These are phyloP conservation scores for Pararge aegeria DNA, from an alignment of 1,140 invertebrate species.

Conservation along the genomic window DNA sequence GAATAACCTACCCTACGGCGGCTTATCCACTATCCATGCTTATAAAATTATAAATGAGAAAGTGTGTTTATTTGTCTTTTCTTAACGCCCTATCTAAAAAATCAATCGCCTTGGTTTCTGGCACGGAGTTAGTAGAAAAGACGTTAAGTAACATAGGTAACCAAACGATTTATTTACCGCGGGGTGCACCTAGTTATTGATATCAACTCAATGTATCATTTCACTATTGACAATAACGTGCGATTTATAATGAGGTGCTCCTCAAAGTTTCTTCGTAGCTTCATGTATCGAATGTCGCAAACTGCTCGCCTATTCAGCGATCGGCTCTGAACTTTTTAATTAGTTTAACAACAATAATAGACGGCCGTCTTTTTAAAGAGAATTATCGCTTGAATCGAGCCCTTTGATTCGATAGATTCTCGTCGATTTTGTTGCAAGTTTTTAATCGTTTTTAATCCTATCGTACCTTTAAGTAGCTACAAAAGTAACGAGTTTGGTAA, in stretches of 20 bases:
- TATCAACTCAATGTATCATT: too few species aligned
- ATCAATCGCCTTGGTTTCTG: too few species aligned
- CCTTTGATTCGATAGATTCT: slow-evolving; percentile 4
- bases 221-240: too few species aligned
- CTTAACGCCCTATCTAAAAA: too few species aligned
- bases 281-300: slow-evolving; percentile 34
- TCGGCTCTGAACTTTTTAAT: slow-evolving; percentile 63
- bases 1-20: too few species aligned
- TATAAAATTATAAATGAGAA: too few species aligned
- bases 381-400: slow-evolving; percentile 29
- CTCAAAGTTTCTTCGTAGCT: slow-evolving; percentile 28
- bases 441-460: not conserved
- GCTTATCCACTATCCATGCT: too few species aligned
- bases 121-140: too few species aligned
- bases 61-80: too few species aligned
- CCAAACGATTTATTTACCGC: too few species aligned
- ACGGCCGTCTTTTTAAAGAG: slow-evolving; percentile 49
- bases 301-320: slow-evolving; percentile 42
- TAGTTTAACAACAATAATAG: slow-evolving; percentile 64
- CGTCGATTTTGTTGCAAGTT: not conserved
- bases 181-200: too few species aligned
- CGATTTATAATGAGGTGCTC: slow-evolving; percentile 12
- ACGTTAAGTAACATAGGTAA: too few species aligned
- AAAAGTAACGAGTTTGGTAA: not conserved
- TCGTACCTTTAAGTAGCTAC: not conserved